Base-by-base conservation (phyloP, 1,140 invertebrate species). In the Vanessa tameamea region DNA sequence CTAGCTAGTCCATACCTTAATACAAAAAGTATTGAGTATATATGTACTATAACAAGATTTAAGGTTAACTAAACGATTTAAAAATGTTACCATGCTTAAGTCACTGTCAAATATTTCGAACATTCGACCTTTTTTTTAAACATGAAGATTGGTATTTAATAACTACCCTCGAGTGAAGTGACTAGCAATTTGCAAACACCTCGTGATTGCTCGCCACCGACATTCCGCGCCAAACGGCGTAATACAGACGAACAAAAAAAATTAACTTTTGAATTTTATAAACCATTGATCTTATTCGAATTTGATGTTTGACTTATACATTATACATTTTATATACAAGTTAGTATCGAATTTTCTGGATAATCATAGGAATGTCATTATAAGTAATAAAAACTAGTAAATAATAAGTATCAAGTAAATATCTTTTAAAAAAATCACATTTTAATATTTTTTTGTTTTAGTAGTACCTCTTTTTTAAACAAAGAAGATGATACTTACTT, bases 161-260 rank as follows among this genome's bases (percentile, higher is more conserved):
- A 61, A 12, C 31, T 37, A 61, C 12, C 26, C 57, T 61, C 26
- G 31, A 31, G 23, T 57, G 9, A 61, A 61, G 37, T 15, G 14
- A 61, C 16, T 65, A 48, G 70, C 70, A 57, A 72, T 64, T 72
- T 50, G 70, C 50, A 2, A 50, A 51, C 63, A 59, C 61, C 43
- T 48, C 64, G 64, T 47, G 47, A 72, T 72, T 65, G 26, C 63
- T 71, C 69, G 69, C 47, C 37, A 9, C 16, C 48, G 16, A 51
- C 70, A 66, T 72, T 64, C 69, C 61, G n/a, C 53, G 55, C 13
- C 55, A 61, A 55, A 53, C 66, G 16, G 8, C 37, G 37, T 37
- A 68, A 12, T 9, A 47, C 48, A n/a, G 53, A 5, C 20, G 37
- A 26, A 47, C 61, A 71, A 71, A 71, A 71, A 71, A 47, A 51